Evolutionary conservation across 2,888 invertebrate species (phyloP).

Genomic region (Nemurella pictetii): DNA sequence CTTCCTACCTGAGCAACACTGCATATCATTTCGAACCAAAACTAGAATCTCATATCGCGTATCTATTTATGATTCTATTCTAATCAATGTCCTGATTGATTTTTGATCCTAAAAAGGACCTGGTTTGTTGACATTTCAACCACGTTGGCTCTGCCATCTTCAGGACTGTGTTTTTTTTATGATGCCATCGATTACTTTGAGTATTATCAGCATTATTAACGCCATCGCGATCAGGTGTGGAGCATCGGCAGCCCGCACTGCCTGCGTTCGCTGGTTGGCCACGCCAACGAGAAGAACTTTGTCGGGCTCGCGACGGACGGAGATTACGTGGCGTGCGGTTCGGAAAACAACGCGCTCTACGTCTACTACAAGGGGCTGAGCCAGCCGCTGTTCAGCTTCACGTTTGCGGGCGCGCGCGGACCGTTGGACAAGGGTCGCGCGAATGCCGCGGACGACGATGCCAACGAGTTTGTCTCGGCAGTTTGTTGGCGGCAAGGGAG

Average conservation of each 20-base stretch:
- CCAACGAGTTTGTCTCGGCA: constrained; percentile 92
- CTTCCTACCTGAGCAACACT: too few species aligned
- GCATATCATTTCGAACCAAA: too few species aligned
- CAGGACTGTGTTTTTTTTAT: too few species aligned
- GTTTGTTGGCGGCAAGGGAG: constrained; percentile 90
- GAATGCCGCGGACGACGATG: constrained; percentile 84
- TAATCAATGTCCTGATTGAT: too few species aligned
- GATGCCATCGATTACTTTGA: too few species aligned
- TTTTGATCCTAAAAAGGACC: too few species aligned
- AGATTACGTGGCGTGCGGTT: constrained; percentile 91
- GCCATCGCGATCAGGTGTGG: constrained; percentile 64
- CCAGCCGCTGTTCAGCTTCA: constrained; percentile 81
- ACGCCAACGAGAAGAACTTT: constrained; percentile 94
- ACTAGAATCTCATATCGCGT: too few species aligned
- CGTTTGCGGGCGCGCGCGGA: constrained; percentile 81
- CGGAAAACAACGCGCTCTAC: constrained; percentile 91
- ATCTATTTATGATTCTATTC: too few species aligned
- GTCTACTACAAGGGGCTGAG: constrained; percentile 89
- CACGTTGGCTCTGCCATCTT: too few species aligned
- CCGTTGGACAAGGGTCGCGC: constrained; percentile 74
- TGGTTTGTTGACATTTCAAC: too few species aligned
- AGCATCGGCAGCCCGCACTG: constrained; percentile 75
- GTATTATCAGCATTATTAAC: too few species aligned
- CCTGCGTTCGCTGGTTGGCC: constrained; percentile 84
- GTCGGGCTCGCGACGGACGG: constrained; percentile 91